phyloP scores from a whole-genome alignment of 2,888 invertebrate species.

The Argyresthia goedartella region DNA sequence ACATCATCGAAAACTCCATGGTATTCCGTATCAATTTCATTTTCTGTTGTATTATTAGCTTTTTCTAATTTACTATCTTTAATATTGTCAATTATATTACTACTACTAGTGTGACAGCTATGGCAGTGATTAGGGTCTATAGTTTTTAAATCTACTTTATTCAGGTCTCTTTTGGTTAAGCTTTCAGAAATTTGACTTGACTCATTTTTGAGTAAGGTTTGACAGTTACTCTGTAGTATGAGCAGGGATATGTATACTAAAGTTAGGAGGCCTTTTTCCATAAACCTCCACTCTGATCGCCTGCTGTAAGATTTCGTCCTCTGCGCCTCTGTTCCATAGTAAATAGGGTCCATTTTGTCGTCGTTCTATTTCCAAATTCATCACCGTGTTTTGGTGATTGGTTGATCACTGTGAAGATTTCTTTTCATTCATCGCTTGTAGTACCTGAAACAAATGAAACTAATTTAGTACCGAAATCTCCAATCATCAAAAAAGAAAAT shows the following conservation, averaged over 20 bases:
- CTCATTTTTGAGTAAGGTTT: constrained; percentile 26
- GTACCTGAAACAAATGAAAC: background rate
- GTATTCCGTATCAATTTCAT: constrained; percentile 16
- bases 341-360: constrained; percentile 40
- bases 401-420: background rate
- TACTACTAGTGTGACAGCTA: constrained; percentile 50
- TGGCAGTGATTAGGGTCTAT: constrained; percentile 56
- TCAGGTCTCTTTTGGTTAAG: constrained; percentile 39
- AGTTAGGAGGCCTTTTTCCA: constrained; percentile 27
- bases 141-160: constrained; percentile 38
- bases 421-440: background rate
- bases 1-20: constrained; percentile 29
- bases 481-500: too few species aligned
- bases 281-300: constrained; percentile 40
- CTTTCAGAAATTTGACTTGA: constrained; percentile 31
- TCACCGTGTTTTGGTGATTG: constrained; percentile 29
- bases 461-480: too few species aligned
- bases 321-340: constrained; percentile 22
- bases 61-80: constrained; percentile 14
- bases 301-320: constrained; percentile 23
- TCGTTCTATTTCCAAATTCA: constrained; percentile 36
- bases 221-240: constrained; percentile 33
- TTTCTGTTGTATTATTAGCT: constrained; percentile 12
- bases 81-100: constrained; percentile 23
- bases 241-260: constrained; percentile 38